Evolutionary conservation across 2,888 invertebrate genomes (phyloP).

Genomic region (Tipula helvola): DNA sequence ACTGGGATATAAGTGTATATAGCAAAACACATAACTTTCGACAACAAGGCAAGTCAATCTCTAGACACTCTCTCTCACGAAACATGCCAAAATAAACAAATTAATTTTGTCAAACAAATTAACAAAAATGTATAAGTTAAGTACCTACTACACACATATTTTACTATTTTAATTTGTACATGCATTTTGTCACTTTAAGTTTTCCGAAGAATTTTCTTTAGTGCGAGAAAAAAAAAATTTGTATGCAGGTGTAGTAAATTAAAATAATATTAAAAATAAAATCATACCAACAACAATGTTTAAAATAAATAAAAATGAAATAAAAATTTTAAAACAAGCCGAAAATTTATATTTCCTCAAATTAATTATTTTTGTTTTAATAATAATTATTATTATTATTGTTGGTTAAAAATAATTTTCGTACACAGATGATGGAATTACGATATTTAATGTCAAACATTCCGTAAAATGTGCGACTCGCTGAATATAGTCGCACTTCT

Average conservation of each 20-base stretch:
- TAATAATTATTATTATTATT: background rate
- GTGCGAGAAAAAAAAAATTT: background rate
- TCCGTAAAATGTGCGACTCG: background rate
- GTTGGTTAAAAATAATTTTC: background rate
- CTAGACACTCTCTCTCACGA: background rate
- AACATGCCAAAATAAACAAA: background rate
- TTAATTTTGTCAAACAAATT: background rate
- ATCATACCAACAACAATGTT: background rate
- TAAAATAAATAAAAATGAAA: background rate
- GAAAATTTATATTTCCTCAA: background rate
- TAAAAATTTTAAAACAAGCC: background rate
- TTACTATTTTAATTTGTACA: background rate
- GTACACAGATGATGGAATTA: background rate
- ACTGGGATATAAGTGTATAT: too few relatives aligned
- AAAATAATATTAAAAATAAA: background rate
- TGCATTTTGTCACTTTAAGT: background rate
- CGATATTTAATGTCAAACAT: background rate
- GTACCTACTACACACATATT: background rate
- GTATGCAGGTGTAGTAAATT: background rate
- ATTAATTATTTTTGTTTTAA: background rate
- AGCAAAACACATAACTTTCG: background rate
- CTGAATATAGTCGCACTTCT: too few relatives aligned
- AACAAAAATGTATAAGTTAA: background rate
- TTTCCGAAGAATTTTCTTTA: background rate
- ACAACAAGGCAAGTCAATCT: background rate